phyloP scores from a whole-genome alignment of 37 sponge, comb jelly and placozoan genomes.

The Oscarella lobularis region DNA sequence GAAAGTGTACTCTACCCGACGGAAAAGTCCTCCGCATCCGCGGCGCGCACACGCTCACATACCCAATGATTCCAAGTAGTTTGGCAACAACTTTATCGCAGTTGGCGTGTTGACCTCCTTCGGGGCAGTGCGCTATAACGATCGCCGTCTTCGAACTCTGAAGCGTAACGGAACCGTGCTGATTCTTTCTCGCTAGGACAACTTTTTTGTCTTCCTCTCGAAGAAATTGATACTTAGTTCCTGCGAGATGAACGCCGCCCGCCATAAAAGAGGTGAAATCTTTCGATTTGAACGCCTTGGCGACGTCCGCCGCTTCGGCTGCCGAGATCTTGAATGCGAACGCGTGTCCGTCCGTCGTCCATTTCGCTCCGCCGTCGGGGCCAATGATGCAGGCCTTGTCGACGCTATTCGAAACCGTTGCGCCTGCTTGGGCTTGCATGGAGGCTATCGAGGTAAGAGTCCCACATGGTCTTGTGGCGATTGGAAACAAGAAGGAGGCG shows the following conservation, averaged over 20 bases:
- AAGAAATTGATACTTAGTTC: conserved; percentile 20
- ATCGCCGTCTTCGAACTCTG: conserved; percentile 36
- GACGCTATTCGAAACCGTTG: conserved; percentile 28
- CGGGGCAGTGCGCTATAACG: conserved; percentile 27
- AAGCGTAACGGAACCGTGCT: conserved; percentile 18
- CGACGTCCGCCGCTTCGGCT: conserved; percentile 17
- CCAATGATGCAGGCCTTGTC: conserved; percentile 70
- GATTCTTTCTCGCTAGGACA: conserved; percentile 21
- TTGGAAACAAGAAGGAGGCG: no score
- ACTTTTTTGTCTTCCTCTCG: conserved; percentile 22
- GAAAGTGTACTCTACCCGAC: no score
- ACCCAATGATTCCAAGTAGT: conserved; percentile 26
- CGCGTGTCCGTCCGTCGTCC: background rate
- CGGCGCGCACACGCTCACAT: no score
- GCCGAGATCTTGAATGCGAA: conserved; percentile 13
- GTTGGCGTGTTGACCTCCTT: conserved; percentile 36
- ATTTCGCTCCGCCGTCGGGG: conserved; percentile 46
- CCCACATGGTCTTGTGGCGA: conserved; percentile 60
- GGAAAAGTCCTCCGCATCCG: no score
- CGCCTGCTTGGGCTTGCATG: no score
- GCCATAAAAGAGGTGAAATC: conserved; percentile 21
- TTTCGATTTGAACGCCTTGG: conserved; percentile 12
- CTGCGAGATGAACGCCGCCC: conserved; percentile 16
- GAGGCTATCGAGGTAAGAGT: conserved; percentile 75
- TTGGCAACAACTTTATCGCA: conserved; percentile 26